Evolutionary conservation across 2,888 invertebrate genomes (phyloP).

Genomic region (Heteromyza rotundicornis): DNA sequence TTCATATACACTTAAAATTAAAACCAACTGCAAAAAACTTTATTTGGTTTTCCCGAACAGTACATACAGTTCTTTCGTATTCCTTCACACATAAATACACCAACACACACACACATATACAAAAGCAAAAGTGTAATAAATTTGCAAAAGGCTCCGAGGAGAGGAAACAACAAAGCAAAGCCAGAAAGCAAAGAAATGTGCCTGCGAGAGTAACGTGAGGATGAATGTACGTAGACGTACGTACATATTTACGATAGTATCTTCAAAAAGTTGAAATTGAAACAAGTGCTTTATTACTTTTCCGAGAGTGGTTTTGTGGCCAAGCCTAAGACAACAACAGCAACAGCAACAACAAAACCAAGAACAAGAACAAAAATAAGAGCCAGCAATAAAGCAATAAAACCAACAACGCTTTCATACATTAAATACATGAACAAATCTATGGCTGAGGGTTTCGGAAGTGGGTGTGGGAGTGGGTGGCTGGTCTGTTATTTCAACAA

Average conservation of each 20-base stretch:
- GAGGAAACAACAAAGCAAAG: neutral
- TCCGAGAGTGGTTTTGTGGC: constrained; percentile 30
- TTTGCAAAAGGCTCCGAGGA: neutral
- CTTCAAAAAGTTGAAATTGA: constrained; percentile 28
- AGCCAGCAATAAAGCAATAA: neutral
- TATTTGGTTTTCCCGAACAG: no score
- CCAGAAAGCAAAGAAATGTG: neutral
- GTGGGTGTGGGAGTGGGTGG: no score
- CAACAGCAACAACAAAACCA: neutral
- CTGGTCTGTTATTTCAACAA: no score
- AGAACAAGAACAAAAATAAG: constrained; percentile 2
- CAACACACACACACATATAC: neutral
- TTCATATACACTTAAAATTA: no score
- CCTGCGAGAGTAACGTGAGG: no score
- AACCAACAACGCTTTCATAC: neutral
- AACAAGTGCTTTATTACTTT: constrained; percentile 32
- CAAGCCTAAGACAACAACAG: constrained; percentile 4
- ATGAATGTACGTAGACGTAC: neutral
- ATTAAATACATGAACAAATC: neutral
- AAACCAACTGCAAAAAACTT: no score
- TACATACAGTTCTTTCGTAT: no score
- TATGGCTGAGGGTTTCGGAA: no score
- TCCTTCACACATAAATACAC: no score
- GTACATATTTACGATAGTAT: constrained; percentile 20
- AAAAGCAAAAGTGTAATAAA: neutral